These are phyloP conservation scores for Agapostemon virescens DNA, from an alignment of 2,888 invertebrate species.

Conservation along the genomic window DNA sequence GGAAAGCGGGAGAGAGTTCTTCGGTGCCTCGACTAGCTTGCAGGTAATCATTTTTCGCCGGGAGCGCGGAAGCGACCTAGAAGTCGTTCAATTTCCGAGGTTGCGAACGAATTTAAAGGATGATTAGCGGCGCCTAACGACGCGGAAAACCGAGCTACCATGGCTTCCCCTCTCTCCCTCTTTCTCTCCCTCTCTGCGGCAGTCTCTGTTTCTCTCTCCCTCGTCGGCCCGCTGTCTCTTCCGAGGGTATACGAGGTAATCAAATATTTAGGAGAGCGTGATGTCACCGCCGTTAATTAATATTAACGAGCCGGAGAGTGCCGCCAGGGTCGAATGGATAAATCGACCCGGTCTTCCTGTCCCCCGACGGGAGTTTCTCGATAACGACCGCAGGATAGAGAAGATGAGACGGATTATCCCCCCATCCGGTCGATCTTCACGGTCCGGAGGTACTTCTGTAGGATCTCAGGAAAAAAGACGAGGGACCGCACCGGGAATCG, in stretches of 20 bases:
- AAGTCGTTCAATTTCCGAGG: slow-evolving; percentile 54
- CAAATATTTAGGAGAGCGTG: slow-evolving; percentile 67
- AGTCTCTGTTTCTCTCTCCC: neutral
- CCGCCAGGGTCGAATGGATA: slow-evolving; percentile 46
- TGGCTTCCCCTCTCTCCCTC: neutral
- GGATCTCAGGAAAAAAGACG: too few species aligned
- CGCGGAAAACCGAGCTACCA: slow-evolving; percentile 51
- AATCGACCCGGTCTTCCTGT: slow-evolving; percentile 41
- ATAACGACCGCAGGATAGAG: slow-evolving; percentile 24
- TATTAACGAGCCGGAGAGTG: slow-evolving; percentile 64
- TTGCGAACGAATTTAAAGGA: slow-evolving; percentile 59
- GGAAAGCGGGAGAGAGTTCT: neutral
- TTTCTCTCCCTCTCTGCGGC: neutral
- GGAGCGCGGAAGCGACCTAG: slow-evolving; percentile 20
- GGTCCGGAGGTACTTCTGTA: slow-evolving; percentile 6
- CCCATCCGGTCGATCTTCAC: slow-evolving; percentile 29
- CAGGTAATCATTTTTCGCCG: slow-evolving; percentile 51
- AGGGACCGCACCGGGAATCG: too few species aligned
- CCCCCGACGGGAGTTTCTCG: slow-evolving; percentile 37
- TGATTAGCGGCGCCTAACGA: slow-evolving; percentile 58
- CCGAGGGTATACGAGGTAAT: slow-evolving; percentile 53
- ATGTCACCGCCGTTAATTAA: slow-evolving; percentile 67
- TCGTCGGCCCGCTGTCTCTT: slow-evolving; percentile 1
- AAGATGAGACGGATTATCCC: slow-evolving; percentile 53
- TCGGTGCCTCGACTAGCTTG: slow-evolving; percentile 2